A percentile compares a stretch with the other conserved stretches of the same genome.
Evolutionary conservation across 1,140 invertebrate species (phyloP).

Genomic region (Dendrolimus punctatus): DNA sequence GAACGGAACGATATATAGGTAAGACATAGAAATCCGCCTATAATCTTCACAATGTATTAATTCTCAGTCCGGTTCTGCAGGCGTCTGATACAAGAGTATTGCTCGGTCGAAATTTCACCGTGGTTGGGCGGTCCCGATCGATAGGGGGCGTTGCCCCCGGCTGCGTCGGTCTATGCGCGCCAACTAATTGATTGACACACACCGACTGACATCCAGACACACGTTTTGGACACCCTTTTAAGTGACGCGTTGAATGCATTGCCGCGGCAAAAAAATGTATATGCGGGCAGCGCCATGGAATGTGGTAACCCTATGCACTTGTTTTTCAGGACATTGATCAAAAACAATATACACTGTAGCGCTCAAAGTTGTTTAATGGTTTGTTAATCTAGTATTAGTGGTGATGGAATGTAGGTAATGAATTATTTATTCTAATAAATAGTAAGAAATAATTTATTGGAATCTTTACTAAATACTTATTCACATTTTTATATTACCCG

Average conservation of each 20-base stretch:
- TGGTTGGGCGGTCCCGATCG: conserved; percentile 53
- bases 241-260: conserved; percentile 35
- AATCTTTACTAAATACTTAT: too few relatives aligned
- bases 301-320: not conserved
- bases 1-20: too few relatives aligned
- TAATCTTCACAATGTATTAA: too few relatives aligned
- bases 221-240: conserved; percentile 54
- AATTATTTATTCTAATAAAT: too few relatives aligned
- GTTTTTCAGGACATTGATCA: too few relatives aligned
- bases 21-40: too few relatives aligned
- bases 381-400: too few relatives aligned
- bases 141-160: conserved; percentile 49
- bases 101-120: conserved; percentile 41
- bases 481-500: too few relatives aligned
- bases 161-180: conserved; percentile 53
- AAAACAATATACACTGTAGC: too few relatives aligned
- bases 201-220: conserved; percentile 54
- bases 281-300: not conserved
- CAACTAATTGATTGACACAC: conserved; percentile 63
- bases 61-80: not conserved
- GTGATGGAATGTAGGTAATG: too few relatives aligned
- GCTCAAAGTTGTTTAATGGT: too few relatives aligned
- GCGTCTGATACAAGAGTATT: conserved; percentile 20
- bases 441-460: too few relatives aligned
- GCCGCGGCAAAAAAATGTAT: not conserved